A percentile compares a stretch with the other conserved stretches of the same genome.
These are phyloP conservation scores for Drosophila kepulauana DNA, from an alignment of 1,140 invertebrate genomes.

Conservation along the genomic window DNA sequence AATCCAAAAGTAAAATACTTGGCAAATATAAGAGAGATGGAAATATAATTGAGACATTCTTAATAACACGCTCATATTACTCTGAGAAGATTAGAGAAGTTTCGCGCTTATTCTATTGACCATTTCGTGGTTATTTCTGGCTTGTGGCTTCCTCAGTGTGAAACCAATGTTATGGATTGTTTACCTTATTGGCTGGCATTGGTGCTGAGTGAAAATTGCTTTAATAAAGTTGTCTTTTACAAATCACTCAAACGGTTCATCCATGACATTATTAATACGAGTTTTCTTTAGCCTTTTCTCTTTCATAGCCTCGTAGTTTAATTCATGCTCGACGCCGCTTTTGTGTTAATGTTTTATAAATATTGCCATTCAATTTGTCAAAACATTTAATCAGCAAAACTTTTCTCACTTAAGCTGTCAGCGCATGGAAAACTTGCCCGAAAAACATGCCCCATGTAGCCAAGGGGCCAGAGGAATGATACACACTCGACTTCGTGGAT, in stretches of 20 bases:
- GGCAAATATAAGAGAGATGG: no score
- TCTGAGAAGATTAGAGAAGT: neutral
- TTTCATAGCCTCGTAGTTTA: neutral
- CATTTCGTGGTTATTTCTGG: constrained; percentile 3
- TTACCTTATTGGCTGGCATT: constrained; percentile 31
- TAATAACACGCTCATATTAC: neutral
- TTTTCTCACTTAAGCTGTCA: constrained; percentile 82
- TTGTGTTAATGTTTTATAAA: constrained; percentile 31
- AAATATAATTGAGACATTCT: neutral
- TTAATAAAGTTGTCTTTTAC: constrained; percentile 12
- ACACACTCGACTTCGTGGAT: constrained; percentile 15
- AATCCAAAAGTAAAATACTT: no score
- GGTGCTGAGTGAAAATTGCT: neutral
- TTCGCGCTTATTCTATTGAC: constrained; percentile 1
- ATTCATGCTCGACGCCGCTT: constrained; percentile 5
- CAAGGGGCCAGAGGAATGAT: neutral
- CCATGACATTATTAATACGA: constrained; percentile 23
- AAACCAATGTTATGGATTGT: constrained; percentile 35
- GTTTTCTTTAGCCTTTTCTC: constrained; percentile 12
- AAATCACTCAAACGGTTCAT: constrained; percentile 14
- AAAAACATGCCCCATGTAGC: constrained; percentile 25
- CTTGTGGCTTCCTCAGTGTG: neutral
- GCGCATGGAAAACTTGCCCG: constrained; percentile 60
- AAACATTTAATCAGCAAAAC: constrained; percentile 79
- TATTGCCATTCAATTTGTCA: constrained; percentile 72